Evolutionary conservation across 2,888 invertebrate genomes (phyloP), one percentile per base, ranked within the genome.

Genomic region (Acleris laterana): DNA sequence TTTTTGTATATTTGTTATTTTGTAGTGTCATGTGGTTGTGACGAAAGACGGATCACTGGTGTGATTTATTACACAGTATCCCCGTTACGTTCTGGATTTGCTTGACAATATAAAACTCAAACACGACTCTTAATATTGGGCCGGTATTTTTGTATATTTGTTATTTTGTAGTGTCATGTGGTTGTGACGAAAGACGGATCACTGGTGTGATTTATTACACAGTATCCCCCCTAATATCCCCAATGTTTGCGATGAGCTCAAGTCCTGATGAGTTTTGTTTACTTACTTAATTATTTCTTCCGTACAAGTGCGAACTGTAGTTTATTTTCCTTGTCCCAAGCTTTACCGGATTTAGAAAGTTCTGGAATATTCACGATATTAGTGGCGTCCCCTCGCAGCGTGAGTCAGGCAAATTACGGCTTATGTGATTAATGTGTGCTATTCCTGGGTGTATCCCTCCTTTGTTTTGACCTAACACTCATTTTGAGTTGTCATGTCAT

Each of bases 401-500:
- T 91, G 91, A 91, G 84, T 91, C 90, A 92, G 87, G 87, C 89
- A 87, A 89, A 92, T 91, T 89, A 87, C 87, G 81, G 82, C 80
- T 76, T 86, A 83, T 86, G 89, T 90, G 90, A 91, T 90, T 90
- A 90, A 91, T 90, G 85, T 82, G 72, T 74, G 85, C 88, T 91
- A 90, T 91, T 91, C 82, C 82, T 87, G 85, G 80, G 78, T 74
- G 77, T 82, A 84, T 82, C 78, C 83, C 82, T 80, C 78, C 85
- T 88, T 89, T 89, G 88, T 88, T 86, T 79, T 74, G 42, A 52
- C 61, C 48, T 74, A 56, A 72, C 55, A 60, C 63, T 72, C 71
- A 74, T 55, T 50, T 62, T 75, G 70, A 69, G 68, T 68, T 64
- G 68, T 59, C 55, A 55, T 64, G 68, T 59, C 55, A 55, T 70